A percentile compares a stretch with the other conserved stretches of the same genome.
Evolutionary conservation across 2,113 vertebrate genomes (phyloP).

Genomic region (Corythoichthys haematopterus): DNA sequence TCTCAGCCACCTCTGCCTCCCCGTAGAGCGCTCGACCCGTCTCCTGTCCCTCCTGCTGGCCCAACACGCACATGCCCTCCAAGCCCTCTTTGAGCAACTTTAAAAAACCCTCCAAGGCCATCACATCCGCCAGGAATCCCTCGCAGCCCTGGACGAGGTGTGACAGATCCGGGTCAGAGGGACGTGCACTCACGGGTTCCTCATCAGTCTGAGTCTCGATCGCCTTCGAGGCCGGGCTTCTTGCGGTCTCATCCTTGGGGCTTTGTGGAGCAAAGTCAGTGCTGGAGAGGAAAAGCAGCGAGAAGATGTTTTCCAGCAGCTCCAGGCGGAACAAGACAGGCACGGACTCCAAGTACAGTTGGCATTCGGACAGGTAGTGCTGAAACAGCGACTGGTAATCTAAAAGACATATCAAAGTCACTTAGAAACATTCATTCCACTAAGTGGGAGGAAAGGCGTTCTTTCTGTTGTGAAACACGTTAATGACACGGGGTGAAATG

Average conservation of each 20-base stretch:
- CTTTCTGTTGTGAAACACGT: no score
- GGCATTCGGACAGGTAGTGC: slow-evolving; percentile 82
- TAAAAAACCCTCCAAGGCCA: slow-evolving; percentile 81
- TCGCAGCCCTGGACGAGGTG: slow-evolving; percentile 72
- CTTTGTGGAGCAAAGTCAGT: slow-evolving; percentile 72
- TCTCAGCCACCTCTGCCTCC: slow-evolving; percentile 70
- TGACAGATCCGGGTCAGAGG: slow-evolving; percentile 68
- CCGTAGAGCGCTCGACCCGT: slow-evolving; percentile 43
- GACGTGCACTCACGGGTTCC: not conserved
- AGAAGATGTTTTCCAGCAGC: slow-evolving; percentile 96
- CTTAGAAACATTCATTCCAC: no score
- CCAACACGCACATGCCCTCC: slow-evolving; percentile 80
- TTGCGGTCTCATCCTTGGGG: slow-evolving; percentile 27
- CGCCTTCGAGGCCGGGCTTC: not conserved
- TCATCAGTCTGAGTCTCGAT: slow-evolving; percentile 5
- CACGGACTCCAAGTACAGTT: slow-evolving; percentile 79
- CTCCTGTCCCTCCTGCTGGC: slow-evolving; percentile 64
- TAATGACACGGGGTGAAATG: no score
- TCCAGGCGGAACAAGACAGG: slow-evolving; percentile 85
- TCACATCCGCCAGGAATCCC: slow-evolving; percentile 83
- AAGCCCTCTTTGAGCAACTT: slow-evolving; percentile 81
- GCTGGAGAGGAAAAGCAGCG: slow-evolving; percentile 86
- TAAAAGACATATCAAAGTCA: slow-evolving; percentile 41
- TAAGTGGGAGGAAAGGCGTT: no score
- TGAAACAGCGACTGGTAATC: slow-evolving; percentile 75